phyloP scores from a whole-genome alignment of 2,888 invertebrate species.

The Eupithecia exiguata region DNA sequence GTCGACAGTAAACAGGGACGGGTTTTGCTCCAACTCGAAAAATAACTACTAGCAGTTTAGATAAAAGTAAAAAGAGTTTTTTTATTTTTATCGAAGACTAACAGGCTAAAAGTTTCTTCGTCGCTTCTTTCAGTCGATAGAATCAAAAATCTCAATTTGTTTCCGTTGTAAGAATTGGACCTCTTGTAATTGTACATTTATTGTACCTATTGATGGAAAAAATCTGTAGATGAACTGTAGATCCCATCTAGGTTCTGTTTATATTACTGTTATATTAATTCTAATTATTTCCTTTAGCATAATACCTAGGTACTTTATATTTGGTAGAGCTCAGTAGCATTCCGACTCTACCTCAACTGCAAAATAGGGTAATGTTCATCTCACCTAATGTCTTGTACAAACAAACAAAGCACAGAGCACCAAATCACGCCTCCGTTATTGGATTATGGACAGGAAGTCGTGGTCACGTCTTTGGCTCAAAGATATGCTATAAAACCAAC shows the following conservation, averaged over 20 bases:
- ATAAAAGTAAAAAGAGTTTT: too few species aligned
- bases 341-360: constrained; percentile 25
- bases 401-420: constrained; percentile 5
- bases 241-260: background rate
- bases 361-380: constrained; percentile 53
- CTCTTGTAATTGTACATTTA: too few species aligned
- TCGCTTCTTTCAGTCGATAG: too few species aligned
- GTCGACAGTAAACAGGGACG: background rate
- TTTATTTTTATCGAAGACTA: too few species aligned
- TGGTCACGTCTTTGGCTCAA: background rate
- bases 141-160: too few species aligned
- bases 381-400: constrained; percentile 17
- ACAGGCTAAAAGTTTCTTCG: too few species aligned
- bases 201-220: too few species aligned
- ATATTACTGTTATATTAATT: background rate
- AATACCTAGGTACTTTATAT: background rate
- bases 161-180: too few species aligned
- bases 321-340: constrained; percentile 15
- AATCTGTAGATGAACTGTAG: too few species aligned
- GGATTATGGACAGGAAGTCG: constrained; percentile 3
- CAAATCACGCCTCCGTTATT: constrained; percentile 10
- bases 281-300: too few species aligned
- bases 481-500: background rate
- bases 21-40: too few species aligned
- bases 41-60: too few species aligned